phyloP scores from a whole-genome alignment of 1,140 invertebrate genomes.

The Dendrolimus punctatus region DNA sequence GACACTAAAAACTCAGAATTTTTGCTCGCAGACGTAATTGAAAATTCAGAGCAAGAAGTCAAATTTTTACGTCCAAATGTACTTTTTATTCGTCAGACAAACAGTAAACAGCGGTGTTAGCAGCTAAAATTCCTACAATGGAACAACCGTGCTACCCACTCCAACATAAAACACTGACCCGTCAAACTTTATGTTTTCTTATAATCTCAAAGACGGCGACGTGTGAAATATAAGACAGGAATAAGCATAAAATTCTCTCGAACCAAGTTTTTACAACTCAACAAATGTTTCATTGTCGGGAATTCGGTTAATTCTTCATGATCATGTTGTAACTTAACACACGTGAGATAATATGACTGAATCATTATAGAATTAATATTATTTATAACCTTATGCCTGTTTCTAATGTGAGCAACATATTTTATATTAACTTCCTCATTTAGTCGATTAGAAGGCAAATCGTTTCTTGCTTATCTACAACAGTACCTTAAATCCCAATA shows the following conservation, averaged over 20 bases:
- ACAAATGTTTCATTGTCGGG: slow-evolving; percentile 58
- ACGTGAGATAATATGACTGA: slow-evolving; percentile 15
- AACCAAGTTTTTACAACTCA: slow-evolving; percentile 48
- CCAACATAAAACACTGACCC: slow-evolving; percentile 26
- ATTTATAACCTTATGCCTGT: neutral
- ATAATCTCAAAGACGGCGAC: slow-evolving; percentile 42
- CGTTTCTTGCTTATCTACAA: no score
- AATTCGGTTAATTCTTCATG: slow-evolving; percentile 35
- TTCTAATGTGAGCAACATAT: no score
- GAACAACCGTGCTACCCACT: slow-evolving; percentile 1
- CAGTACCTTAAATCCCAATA: no score
- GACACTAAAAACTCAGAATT: no score
- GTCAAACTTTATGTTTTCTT: slow-evolving; percentile 39
- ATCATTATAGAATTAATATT: slow-evolving; percentile 37
- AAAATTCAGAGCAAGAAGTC: no score
- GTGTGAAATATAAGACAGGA: slow-evolving; percentile 53
- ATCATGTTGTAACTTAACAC: slow-evolving; percentile 32
- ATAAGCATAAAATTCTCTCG: slow-evolving; percentile 50
- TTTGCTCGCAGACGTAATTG: no score
- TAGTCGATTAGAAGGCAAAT: no score
- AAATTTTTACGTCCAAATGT: no score
- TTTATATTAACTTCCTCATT: no score
- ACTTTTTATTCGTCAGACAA: no score
- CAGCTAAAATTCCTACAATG: no score
- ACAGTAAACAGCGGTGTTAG: no score